Evolutionary conservation across 2,888 invertebrate genomes (phyloP).

Genomic region (Drosophila glabriapex): DNA sequence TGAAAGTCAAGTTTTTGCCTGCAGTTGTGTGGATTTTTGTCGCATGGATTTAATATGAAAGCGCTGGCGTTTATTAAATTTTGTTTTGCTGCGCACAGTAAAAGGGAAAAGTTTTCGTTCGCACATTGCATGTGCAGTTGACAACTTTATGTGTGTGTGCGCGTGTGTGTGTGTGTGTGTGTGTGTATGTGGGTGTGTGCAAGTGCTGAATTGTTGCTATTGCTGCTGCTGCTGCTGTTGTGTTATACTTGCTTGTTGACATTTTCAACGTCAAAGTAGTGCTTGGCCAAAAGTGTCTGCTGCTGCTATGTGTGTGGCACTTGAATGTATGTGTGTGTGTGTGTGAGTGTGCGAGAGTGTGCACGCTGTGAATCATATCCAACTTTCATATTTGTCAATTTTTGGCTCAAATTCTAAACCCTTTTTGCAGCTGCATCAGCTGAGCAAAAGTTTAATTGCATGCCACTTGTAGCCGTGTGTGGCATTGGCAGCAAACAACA

Average conservation of each 20-base stretch:
- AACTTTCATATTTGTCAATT: slow-evolving; percentile 58
- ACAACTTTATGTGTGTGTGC: slow-evolving; percentile 67
- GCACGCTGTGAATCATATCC: slow-evolving; percentile 12
- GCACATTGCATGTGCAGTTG: slow-evolving; percentile 75
- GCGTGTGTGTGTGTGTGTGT: slow-evolving; percentile 7
- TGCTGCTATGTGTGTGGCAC: slow-evolving; percentile 18
- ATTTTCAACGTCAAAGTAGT: slow-evolving; percentile 67
- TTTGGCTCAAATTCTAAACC: slow-evolving; percentile 43
- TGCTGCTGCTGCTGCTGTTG: slow-evolving; percentile 34
- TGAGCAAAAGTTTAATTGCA: slow-evolving; percentile 60
- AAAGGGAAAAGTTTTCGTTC: slow-evolving; percentile 59
- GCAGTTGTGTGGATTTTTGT: slow-evolving; percentile 41
- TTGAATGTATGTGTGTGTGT: neutral
- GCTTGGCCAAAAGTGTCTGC: slow-evolving; percentile 62
- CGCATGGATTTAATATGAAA: slow-evolving; percentile 70
- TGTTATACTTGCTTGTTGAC: slow-evolving; percentile 61
- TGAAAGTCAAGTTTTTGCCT: slow-evolving; percentile 61
- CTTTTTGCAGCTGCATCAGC: slow-evolving; percentile 49
- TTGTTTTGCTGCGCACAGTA: slow-evolving; percentile 57
- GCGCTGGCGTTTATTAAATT: slow-evolving; percentile 77
- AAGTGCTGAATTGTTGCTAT: slow-evolving; percentile 28
- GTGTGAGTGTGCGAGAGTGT: neutral
- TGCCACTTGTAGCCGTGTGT: slow-evolving; percentile 32
- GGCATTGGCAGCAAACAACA: slow-evolving; percentile 14
- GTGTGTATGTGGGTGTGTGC: slow-evolving; percentile 1